Evolutionary conservation across 2,888 invertebrate genomes (phyloP).

Genomic region (Plebejus anna): DNA sequence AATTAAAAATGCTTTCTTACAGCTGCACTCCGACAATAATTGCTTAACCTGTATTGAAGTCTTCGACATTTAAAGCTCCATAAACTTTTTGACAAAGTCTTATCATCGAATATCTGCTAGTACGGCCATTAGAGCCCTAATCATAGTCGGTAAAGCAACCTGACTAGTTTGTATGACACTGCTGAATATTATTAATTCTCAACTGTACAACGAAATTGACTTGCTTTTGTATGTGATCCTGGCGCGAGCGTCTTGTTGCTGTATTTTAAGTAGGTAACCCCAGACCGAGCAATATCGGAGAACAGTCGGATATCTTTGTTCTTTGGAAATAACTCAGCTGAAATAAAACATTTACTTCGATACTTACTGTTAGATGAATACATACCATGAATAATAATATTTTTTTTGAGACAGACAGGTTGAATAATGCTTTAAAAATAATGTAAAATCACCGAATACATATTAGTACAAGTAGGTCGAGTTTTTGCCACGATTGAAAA

Average conservation of each 20-base stretch:
- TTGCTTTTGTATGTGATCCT: neutral
- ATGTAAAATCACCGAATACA: neutral
- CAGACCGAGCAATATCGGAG: neutral
- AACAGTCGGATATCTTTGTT: neutral
- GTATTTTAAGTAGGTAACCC: neutral
- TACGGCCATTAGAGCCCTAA: too few species aligned
- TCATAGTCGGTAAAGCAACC: neutral
- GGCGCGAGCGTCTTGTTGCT: neutral
- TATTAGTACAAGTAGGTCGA: too few species aligned
- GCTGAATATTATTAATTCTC: neutral
- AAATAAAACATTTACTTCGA: neutral
- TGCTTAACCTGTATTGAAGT: too few species aligned
- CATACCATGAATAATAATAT: neutral
- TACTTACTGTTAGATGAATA: neutral
- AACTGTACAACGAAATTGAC: neutral
- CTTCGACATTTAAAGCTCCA: too few species aligned
- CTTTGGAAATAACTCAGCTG: neutral
- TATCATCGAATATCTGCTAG: too few species aligned
- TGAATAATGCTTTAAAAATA: neutral
- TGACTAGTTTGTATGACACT: neutral
- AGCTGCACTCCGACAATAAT: too few species aligned
- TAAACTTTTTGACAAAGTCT: too few species aligned
- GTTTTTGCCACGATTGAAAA: too few species aligned
- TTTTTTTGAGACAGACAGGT: neutral
- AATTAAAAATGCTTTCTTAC: too few species aligned